phyloP scores from a whole-genome alignment of 2,797 vertebrate genomes.

The Danio aesculapii region DNA sequence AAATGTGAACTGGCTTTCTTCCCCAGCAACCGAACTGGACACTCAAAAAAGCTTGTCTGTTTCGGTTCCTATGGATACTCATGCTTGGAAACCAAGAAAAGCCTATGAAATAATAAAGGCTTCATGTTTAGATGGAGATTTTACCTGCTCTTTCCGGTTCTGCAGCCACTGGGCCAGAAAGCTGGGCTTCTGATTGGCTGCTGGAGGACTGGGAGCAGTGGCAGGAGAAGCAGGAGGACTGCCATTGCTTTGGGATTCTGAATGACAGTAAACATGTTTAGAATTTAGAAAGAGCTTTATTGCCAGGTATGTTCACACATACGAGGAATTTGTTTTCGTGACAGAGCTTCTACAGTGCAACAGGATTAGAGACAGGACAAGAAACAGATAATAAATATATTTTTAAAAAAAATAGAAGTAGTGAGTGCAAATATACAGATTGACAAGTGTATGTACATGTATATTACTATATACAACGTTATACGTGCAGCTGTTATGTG shows the following conservation, averaged over 20 bases:
- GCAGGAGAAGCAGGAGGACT: conserved; percentile 64
- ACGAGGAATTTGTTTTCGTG: too few relatives aligned
- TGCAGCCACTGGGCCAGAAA: conserved; percentile 87
- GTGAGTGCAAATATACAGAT: too few relatives aligned
- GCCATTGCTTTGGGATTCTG: conserved; percentile 73
- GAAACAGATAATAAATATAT: too few relatives aligned
- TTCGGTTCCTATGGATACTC: conserved; percentile 26
- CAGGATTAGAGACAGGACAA: too few relatives aligned
- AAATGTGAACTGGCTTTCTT: conserved; percentile 34
- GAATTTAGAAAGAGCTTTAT: too few relatives aligned
- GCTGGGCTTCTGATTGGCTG: conserved; percentile 77
- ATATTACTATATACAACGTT: too few relatives aligned
- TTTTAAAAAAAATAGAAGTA: too few relatives aligned
- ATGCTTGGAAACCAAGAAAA: conserved; percentile 1
- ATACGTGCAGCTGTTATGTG: too few relatives aligned
- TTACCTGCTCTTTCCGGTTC: conserved; percentile 92
- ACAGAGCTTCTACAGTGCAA: too few relatives aligned
- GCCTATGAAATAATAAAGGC: neutral
- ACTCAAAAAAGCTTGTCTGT: conserved; percentile 11
- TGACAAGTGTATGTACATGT: too few relatives aligned
- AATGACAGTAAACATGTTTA: conserved; percentile 20
- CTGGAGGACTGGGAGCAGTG: conserved; percentile 66
- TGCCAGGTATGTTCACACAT: too few relatives aligned
- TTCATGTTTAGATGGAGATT: conserved; percentile 5
- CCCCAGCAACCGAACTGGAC: conserved; percentile 17